phyloP scores from a whole-genome alignment of 2,113 vertebrate species.

The Ploceus nigricollis region DNA sequence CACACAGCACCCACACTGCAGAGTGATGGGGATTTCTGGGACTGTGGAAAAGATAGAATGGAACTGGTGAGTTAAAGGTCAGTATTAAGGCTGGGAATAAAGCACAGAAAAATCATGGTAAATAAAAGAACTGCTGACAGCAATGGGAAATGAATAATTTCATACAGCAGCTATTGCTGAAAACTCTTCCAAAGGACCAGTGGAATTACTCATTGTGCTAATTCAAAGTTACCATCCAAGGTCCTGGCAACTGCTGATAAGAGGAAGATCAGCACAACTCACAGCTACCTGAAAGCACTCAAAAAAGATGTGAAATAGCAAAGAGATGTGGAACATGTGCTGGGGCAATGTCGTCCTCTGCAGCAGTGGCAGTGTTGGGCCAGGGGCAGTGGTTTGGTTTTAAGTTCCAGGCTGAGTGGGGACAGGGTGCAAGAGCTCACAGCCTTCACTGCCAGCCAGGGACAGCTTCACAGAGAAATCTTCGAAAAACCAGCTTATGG shows the following conservation, averaged over 20 bases:
- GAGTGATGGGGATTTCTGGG: background rate
- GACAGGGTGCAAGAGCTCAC: background rate
- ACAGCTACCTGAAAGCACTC: background rate
- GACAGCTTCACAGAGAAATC: too few relatives aligned
- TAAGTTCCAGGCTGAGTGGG: background rate
- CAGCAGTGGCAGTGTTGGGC: rapidly evolving
- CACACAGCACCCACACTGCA: background rate
- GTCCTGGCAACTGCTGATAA: constrained; percentile 27
- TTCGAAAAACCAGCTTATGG: background rate
- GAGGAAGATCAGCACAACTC: background rate
- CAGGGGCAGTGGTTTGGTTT: rapidly evolving
- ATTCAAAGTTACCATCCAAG: background rate
- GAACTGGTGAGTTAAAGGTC: background rate
- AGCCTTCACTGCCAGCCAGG: background rate
- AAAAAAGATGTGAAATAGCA: background rate
- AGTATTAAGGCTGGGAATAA: constrained; percentile 1
- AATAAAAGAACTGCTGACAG: constrained; percentile 46
- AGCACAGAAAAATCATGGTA: background rate
- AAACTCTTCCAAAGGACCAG: background rate
- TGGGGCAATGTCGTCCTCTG: rapidly evolving
- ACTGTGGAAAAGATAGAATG: background rate
- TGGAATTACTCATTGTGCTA: background rate
- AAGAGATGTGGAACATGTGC: background rate
- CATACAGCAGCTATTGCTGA: background rate
- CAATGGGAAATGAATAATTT: background rate